Conservation (phyloP, 2,113 vertebrate species). For the Anarrhichthys ocellatus region DNA sequence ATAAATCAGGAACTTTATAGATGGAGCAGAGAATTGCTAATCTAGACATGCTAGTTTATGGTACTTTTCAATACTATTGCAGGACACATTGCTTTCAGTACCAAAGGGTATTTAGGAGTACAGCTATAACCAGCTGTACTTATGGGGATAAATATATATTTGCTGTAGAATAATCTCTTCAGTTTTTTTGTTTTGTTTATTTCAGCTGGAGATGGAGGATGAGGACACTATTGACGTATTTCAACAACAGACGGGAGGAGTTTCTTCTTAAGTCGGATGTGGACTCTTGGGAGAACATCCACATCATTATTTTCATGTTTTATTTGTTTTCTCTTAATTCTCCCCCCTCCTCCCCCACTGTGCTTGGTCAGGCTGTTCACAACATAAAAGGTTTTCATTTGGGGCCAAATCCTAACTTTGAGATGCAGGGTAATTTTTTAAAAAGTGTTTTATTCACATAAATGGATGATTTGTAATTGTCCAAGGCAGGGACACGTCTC, state of each 20-base stretch:
- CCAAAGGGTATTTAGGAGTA: background rate
- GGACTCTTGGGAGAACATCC: conserved; percentile 57
- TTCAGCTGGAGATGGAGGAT: conserved; percentile 86
- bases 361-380: conserved; percentile 41
- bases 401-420: conserved; percentile 40
- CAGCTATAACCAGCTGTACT: background rate
- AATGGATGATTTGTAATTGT: conserved; percentile 44
- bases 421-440: conserved; percentile 49
- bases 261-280: conserved; percentile 63
- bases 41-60: background rate
- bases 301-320: conserved; percentile 46
- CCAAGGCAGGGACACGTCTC: conserved; percentile 33
- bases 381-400: conserved; percentile 25
- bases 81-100: background rate
- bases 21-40: background rate
- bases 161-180: background rate
- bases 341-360: background rate
- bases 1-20: background rate
- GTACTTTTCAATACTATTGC: background rate
- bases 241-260: conserved; percentile 85
- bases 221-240: conserved; percentile 87
- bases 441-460: conserved; percentile 43
- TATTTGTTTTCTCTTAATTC: conserved; percentile 49
- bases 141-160: background rate
- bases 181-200: conserved; percentile 35